These are phyloP conservation scores for Orchestia grillus DNA, from an alignment of 1,140 invertebrate genomes.

Conservation along the genomic window DNA sequence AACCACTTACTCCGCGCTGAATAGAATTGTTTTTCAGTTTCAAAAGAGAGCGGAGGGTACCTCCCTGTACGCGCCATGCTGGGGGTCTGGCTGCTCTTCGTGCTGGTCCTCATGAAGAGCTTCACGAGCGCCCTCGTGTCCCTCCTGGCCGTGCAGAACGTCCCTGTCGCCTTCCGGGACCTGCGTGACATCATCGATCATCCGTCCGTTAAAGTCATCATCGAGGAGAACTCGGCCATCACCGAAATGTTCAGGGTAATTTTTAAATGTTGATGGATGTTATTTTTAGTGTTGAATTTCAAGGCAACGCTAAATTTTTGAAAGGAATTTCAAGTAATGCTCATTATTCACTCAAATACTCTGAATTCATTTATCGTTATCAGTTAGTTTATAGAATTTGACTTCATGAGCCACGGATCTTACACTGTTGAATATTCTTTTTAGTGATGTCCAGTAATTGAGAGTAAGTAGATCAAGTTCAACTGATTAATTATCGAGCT, in stretches of 20 bases:
- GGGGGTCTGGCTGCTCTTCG: constrained; percentile 36
- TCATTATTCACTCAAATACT: background rate
- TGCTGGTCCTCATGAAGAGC: constrained; percentile 52
- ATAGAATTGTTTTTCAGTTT: background rate
- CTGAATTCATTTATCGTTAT: background rate
- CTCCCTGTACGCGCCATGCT: background rate
- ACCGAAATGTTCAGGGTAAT: constrained; percentile 33
- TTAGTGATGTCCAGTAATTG: too few species aligned
- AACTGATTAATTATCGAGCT: too few species aligned
- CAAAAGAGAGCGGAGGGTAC: background rate
- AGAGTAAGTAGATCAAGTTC: too few species aligned
- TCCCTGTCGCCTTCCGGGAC: background rate
- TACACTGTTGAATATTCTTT: too few species aligned
- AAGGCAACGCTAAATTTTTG: background rate
- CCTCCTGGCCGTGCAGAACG: constrained; percentile 44
- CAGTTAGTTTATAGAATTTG: background rate
- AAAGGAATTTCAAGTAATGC: background rate
- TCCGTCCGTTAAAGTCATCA: constrained; percentile 36
- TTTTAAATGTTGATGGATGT: background rate
- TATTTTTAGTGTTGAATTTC: background rate
- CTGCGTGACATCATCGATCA: constrained; percentile 38
- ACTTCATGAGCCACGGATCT: background rate
- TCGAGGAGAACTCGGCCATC: constrained; percentile 42
- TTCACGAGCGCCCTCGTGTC: constrained; percentile 33
- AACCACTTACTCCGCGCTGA: background rate